A percentile compares a stretch with the other conserved stretches of the same genome.
Conservation (phyloP, 2,888 invertebrate genomes). For the Leptopilina myrica region DNA sequence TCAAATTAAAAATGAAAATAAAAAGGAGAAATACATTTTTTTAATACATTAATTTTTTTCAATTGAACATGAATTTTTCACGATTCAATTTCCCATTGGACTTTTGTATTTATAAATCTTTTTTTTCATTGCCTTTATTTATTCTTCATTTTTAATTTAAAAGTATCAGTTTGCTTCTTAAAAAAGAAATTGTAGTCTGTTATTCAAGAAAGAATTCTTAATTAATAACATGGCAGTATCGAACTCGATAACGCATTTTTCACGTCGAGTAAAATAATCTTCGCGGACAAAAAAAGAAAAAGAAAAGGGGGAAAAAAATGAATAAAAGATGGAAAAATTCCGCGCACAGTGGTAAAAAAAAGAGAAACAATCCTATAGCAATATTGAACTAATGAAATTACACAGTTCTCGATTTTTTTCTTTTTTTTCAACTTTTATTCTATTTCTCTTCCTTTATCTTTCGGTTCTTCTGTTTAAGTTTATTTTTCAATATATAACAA, state of each 20-base stretch:
- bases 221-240: slow-evolving; percentile 25
- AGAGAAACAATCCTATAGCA: not conserved
- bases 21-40: no score
- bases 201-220: slow-evolving; percentile 19
- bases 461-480: not conserved
- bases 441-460: not conserved
- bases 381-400: slow-evolving; percentile 14
- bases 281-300: not conserved
- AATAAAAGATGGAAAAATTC: slow-evolving; percentile 5
- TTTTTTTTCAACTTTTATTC: not conserved
- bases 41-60: no score
- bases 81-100: no score
- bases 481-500: not conserved
- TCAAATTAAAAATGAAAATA: no score
- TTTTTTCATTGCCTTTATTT: no score
- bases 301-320: not conserved
- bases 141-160: no score
- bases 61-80: no score
- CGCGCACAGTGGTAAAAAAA: not conserved
- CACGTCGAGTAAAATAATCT: slow-evolving; percentile 11
- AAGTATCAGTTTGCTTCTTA: not conserved
- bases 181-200: not conserved
- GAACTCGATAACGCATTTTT: slow-evolving; percentile 2
- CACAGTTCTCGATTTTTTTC: not conserved
- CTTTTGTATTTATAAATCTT: no score